These are phyloP conservation scores for Channa argus DNA, from an alignment of 2,113 vertebrate species.

Conservation along the genomic window DNA sequence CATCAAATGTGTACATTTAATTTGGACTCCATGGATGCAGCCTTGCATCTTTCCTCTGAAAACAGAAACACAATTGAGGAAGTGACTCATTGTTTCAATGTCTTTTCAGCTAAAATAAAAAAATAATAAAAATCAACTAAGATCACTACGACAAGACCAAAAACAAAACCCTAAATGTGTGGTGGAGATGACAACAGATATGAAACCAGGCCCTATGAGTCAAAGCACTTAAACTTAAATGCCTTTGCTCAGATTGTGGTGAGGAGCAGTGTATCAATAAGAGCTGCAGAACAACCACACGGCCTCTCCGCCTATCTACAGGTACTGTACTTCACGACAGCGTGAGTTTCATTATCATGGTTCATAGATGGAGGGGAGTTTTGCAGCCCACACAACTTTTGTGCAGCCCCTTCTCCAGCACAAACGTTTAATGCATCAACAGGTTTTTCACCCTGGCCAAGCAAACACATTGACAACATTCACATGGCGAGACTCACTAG, in stretches of 20 bases:
- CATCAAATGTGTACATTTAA: background rate
- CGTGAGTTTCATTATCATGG: constrained; percentile 27
- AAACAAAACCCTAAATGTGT: constrained; percentile 18
- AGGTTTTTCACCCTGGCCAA: constrained; percentile 14
- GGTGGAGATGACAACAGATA: constrained; percentile 28
- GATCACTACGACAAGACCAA: constrained; percentile 2
- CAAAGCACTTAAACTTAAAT: constrained; percentile 20
- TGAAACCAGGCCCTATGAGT: constrained; percentile 30
- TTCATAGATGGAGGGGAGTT: constrained; percentile 37
- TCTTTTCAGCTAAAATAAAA: background rate
- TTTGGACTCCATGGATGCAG: constrained; percentile 2
- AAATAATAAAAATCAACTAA: background rate
- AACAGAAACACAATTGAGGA: constrained; percentile 25
- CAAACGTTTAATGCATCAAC: constrained; percentile 34
- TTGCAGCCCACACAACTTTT: constrained; percentile 12
- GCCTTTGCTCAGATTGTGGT: constrained; percentile 49
- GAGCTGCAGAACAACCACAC: constrained; percentile 45
- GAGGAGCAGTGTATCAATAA: constrained; percentile 41
- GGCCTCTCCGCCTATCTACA: constrained; percentile 37
- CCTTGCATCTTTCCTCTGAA: background rate
- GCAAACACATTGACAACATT: constrained; percentile 5
- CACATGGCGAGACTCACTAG: background rate
- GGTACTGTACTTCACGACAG: constrained; percentile 32
- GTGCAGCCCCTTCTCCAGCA: constrained; percentile 15
- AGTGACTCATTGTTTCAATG: background rate